Evolutionary conservation across 2,888 invertebrate species (phyloP).

Genomic region (Diachrysia chrysitis): DNA sequence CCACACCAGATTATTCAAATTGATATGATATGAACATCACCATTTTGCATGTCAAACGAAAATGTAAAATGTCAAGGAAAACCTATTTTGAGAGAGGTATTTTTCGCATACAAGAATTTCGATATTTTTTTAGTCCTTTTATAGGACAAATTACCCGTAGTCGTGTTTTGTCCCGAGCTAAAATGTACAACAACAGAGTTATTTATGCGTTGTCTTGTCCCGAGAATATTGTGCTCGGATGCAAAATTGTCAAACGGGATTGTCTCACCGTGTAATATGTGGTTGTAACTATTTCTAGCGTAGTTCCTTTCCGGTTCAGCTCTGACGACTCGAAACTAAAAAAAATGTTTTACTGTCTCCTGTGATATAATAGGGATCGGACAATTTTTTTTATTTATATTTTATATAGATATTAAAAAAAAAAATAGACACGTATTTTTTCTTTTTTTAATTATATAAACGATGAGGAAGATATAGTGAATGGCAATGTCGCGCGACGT

Average conservation of each 20-base stretch:
- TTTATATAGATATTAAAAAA: too few relatives aligned
- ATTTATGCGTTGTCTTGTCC: background rate
- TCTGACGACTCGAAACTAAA: too few relatives aligned
- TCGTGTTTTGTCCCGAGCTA: background rate
- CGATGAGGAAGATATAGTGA: too few relatives aligned
- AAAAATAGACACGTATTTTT: too few relatives aligned
- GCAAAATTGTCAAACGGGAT: background rate
- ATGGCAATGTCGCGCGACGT: too few relatives aligned
- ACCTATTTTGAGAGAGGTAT: conserved; percentile 15
- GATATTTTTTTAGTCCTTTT: background rate
- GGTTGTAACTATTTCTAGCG: too few relatives aligned
- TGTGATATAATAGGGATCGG: too few relatives aligned
- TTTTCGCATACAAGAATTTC: conserved; percentile 13
- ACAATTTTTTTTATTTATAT: too few relatives aligned
- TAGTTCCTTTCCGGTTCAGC: too few relatives aligned
- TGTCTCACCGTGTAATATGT: background rate
- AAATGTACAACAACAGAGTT: conserved; percentile 4
- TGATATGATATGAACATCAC: conserved; percentile 12
- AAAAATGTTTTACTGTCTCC: too few relatives aligned
- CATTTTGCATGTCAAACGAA: conserved; percentile 24
- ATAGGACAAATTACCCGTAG: conserved; percentile 1
- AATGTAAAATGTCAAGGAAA: background rate
- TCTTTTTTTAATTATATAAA: too few relatives aligned
- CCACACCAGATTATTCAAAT: conserved; percentile 26
- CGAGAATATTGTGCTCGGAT: background rate